phyloP scores from a whole-genome alignment of 2,113 vertebrate genomes.

The Crotophaga sulcirostris region DNA sequence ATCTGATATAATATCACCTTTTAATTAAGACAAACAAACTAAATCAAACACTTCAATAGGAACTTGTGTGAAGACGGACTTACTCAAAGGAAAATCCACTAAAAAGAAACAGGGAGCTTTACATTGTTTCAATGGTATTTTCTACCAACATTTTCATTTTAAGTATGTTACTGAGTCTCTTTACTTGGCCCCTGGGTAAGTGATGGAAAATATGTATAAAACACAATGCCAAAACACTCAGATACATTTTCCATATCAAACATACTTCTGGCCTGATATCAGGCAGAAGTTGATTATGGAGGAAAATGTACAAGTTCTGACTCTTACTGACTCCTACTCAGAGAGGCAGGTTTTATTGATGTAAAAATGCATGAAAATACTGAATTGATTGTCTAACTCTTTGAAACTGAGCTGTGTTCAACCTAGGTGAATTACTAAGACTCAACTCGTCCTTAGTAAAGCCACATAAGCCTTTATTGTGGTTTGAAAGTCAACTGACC shows the following conservation, averaged over 20 bases:
- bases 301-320: not conserved
- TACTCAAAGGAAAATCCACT: not conserved
- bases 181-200: not conserved
- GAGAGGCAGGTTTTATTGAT: not conserved
- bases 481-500: not conserved
- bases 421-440: not conserved
- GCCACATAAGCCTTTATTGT: fast-evolving
- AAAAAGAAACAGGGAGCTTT: not conserved
- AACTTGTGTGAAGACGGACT: not conserved
- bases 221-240: not conserved
- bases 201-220: not conserved
- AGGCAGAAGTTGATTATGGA: not conserved
- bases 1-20: not conserved
- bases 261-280: not conserved
- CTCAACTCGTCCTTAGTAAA: not conserved
- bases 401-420: not conserved
- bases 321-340: not conserved
- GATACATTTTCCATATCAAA: not conserved
- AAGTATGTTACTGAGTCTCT: not conserved
- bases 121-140: not conserved
- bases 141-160: not conserved
- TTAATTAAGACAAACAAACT: not conserved
- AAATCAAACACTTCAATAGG: not conserved
- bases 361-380: not conserved
- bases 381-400: not conserved